A percentile compares a stretch with the other conserved stretches of the same genome.
Conservation (phyloP, 2,888 invertebrate species). For the Chromoteleia sp. region DNA sequence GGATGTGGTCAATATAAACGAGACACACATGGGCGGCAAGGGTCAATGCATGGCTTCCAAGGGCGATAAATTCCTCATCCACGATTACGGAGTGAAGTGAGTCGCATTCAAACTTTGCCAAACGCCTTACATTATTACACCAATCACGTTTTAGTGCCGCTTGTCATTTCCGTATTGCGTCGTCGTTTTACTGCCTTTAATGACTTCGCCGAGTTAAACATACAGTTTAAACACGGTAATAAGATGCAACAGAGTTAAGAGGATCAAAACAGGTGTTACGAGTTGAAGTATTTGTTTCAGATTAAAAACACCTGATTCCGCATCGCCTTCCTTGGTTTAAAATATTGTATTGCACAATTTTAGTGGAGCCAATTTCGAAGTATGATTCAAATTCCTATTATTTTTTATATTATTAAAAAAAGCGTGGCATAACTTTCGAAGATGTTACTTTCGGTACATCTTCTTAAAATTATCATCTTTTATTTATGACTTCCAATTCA, state of each 20-base stretch:
- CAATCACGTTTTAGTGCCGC: slow-evolving; percentile 42
- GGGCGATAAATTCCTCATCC: slow-evolving; percentile 84
- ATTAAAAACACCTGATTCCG: slow-evolving; percentile 50
- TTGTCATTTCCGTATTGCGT: slow-evolving; percentile 47
- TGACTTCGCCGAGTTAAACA: slow-evolving; percentile 46
- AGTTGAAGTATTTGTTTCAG: slow-evolving; percentile 50
- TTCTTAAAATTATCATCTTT: too few species aligned
- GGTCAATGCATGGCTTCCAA: slow-evolving; percentile 83
- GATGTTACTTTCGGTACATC: too few species aligned
- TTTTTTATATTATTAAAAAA: too few species aligned
- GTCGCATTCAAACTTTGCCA: slow-evolving; percentile 58
- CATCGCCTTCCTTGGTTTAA: slow-evolving; percentile 10
- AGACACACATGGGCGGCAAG: slow-evolving; percentile 84
- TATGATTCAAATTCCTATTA: too few species aligned
- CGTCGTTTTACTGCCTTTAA: slow-evolving; percentile 39
- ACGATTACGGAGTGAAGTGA: slow-evolving; percentile 78
- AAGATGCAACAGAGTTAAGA: slow-evolving; percentile 55
- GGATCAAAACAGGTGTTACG: slow-evolving; percentile 60
- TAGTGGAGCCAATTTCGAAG: not conserved
- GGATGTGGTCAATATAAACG: slow-evolving; percentile 82
- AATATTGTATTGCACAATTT: slow-evolving; percentile 1
- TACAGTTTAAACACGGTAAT: slow-evolving; percentile 49
- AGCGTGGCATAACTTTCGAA: too few species aligned
- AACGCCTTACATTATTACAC: slow-evolving; percentile 32
- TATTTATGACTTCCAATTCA: too few species aligned